phyloP scores from a whole-genome alignment of 2,113 vertebrate species.

The Tetraodon nigroviridis region DNA sequence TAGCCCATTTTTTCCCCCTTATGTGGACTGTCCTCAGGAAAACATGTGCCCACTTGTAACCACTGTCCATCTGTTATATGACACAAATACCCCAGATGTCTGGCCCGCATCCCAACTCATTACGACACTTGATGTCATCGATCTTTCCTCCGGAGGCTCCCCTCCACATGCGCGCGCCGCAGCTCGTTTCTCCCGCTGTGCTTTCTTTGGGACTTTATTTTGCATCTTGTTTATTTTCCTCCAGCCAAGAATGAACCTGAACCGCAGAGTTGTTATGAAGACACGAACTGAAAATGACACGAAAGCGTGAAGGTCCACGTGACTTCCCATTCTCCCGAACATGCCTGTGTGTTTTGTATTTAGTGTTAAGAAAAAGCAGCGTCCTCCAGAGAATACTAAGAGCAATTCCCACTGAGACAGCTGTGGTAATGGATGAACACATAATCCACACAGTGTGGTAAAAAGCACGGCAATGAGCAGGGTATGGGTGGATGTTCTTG shows the following conservation, averaged over 20 bases:
- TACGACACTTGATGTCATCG: slow-evolving; percentile 68
- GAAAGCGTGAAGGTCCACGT: slow-evolving; percentile 7
- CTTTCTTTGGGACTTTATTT: slow-evolving; percentile 39
- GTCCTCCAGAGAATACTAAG: slow-evolving; percentile 55
- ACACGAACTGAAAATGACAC: slow-evolving; percentile 19
- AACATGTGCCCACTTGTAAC: slow-evolving; percentile 58
- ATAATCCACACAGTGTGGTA: slow-evolving; percentile 39
- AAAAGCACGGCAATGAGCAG: slow-evolving; percentile 31
- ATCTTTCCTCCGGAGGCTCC: slow-evolving; percentile 66
- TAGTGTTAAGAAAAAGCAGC: slow-evolving; percentile 48
- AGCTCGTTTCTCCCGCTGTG: slow-evolving; percentile 27
- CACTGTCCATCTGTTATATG: slow-evolving; percentile 69
- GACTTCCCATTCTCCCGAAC: slow-evolving; percentile 19
- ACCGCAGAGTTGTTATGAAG: slow-evolving; percentile 35
- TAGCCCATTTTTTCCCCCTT: slow-evolving; percentile 48
- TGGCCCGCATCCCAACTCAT: slow-evolving; percentile 68
- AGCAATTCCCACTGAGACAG: slow-evolving; percentile 46
- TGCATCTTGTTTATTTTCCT: slow-evolving; percentile 7
- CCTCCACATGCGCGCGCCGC: slow-evolving; percentile 45
- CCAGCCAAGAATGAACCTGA: slow-evolving; percentile 3
- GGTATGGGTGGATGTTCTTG: slow-evolving; percentile 17
- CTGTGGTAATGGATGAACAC: slow-evolving; percentile 39
- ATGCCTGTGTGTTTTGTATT: too few species aligned
- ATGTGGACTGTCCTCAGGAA: slow-evolving; percentile 48
- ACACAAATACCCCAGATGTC: slow-evolving; percentile 70